Conservation (phyloP, 2,113 vertebrate genomes). For the Tursiops truncatus region DNA sequence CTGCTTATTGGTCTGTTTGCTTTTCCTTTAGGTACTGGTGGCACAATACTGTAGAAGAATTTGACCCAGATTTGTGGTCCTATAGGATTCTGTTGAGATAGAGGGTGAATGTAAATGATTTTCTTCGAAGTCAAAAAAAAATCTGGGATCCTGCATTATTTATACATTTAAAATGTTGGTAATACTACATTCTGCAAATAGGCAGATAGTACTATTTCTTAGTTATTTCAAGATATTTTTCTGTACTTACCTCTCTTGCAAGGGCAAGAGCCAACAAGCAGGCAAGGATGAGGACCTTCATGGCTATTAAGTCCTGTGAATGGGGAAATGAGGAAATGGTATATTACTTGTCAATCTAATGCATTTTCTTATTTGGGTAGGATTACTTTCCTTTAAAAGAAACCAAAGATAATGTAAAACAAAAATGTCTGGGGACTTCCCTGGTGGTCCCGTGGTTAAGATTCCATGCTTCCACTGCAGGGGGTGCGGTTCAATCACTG, state of each 20-base stretch:
- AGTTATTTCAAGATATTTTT: not conserved
- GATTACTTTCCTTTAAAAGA: not conserved
- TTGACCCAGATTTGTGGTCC: not conserved
- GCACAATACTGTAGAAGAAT: not conserved
- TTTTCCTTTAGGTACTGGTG: not conserved
- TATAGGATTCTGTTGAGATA: not conserved
- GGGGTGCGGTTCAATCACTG: fast-evolving
- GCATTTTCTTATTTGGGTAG: not conserved
- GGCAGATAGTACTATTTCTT: not conserved
- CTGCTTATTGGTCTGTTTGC: not conserved
- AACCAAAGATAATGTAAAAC: not conserved
- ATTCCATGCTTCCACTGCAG: not conserved
- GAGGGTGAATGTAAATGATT: not conserved
- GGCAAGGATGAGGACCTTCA: slow-evolving; percentile 66
- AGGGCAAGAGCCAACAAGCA: slow-evolving; percentile 68
- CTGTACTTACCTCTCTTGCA: slow-evolving; percentile 53
- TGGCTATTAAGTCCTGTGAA: slow-evolving; percentile 40
- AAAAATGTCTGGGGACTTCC: not conserved
- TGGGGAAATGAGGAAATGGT: not conserved
- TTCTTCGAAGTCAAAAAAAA: not conserved
- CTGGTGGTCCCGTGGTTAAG: no score
- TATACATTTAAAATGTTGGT: not conserved
- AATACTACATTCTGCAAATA: not conserved
- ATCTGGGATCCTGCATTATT: not conserved
- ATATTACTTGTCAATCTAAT: not conserved